A percentile compares a stretch with the other conserved stretches of the same genome.
These are phyloP conservation scores for Synanthedon vespiformis DNA, from an alignment of 2,888 invertebrate genomes.

Conservation along the genomic window DNA sequence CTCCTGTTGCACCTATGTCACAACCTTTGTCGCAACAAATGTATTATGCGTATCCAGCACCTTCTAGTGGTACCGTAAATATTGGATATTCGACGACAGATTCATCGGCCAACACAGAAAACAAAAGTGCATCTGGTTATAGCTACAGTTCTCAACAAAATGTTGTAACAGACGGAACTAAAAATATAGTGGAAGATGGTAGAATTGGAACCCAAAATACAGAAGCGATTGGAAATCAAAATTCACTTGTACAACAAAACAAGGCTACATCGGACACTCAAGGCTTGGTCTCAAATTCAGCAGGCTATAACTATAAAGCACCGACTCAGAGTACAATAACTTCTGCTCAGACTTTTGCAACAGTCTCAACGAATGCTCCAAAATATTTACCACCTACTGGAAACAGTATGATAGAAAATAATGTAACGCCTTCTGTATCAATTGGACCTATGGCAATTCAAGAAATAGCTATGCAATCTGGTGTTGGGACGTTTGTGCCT, in stretches of 20 bases:
- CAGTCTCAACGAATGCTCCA: constrained; percentile 40
- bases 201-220: background rate
- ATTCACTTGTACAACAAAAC: constrained; percentile 23
- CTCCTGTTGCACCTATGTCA: constrained; percentile 44
- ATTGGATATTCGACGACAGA: constrained; percentile 17
- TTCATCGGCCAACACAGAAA: constrained; percentile 5
- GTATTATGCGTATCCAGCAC: constrained; percentile 57
- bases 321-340: constrained; percentile 10
- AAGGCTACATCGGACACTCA: constrained; percentile 5
- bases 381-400: constrained; percentile 41
- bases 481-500: constrained; percentile 14
- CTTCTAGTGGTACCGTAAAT: constrained; percentile 26
- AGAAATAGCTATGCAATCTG: constrained; percentile 10
- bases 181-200: background rate
- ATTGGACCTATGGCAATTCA: constrained; percentile 25
- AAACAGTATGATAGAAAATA: background rate
- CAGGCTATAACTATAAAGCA: constrained; percentile 16
- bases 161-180: background rate
- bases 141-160: constrained; percentile 6
- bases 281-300: constrained; percentile 3
- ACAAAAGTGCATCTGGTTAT: constrained; percentile 7
- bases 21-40: constrained; percentile 51
- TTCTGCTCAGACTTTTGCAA: constrained; percentile 2
- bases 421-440: constrained; percentile 13
- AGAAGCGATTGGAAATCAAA: constrained; percentile 5